phyloP scores from a whole-genome alignment of 2,113 vertebrate genomes.

The Tyto alba region DNA sequence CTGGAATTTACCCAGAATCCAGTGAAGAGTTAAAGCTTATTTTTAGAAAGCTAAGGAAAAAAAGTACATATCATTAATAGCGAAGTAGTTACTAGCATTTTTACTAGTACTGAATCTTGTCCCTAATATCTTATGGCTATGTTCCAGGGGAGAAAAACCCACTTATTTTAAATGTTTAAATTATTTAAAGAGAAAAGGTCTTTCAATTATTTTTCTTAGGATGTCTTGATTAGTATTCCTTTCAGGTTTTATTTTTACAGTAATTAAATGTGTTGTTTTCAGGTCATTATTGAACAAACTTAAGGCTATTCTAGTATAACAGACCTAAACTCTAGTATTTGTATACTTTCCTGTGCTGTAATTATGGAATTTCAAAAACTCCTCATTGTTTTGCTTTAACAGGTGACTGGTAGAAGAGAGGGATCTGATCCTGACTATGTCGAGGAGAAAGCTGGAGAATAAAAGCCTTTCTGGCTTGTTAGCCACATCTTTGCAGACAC shows the following conservation, averaged over 20 bases:
- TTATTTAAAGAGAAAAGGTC: neutral
- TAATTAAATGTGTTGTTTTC: neutral
- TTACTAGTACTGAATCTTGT: neutral
- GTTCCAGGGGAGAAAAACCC: rapidly evolving
- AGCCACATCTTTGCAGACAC: slow-evolving; percentile 79
- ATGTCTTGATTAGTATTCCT: neutral
- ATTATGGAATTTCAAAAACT: neutral
- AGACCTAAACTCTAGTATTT: neutral
- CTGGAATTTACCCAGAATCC: neutral
- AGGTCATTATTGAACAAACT: neutral
- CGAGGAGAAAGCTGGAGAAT: slow-evolving; percentile 82
- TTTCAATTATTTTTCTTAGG: neutral
- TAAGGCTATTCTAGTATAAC: neutral
- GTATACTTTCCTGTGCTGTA: neutral
- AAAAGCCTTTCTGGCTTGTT: slow-evolving; percentile 81
- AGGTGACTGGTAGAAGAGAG: neutral
- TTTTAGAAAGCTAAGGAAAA: neutral
- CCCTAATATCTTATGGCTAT: neutral
- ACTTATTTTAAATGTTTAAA: neutral
- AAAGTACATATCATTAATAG: neutral
- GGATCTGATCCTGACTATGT: slow-evolving; percentile 46
- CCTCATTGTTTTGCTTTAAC: neutral
- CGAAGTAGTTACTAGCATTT: neutral
- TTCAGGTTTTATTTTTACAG: neutral
- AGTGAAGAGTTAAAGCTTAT: neutral